phyloP scores from a whole-genome alignment of 2,797 vertebrate genomes.

The Tragelaphus oryx region DNA sequence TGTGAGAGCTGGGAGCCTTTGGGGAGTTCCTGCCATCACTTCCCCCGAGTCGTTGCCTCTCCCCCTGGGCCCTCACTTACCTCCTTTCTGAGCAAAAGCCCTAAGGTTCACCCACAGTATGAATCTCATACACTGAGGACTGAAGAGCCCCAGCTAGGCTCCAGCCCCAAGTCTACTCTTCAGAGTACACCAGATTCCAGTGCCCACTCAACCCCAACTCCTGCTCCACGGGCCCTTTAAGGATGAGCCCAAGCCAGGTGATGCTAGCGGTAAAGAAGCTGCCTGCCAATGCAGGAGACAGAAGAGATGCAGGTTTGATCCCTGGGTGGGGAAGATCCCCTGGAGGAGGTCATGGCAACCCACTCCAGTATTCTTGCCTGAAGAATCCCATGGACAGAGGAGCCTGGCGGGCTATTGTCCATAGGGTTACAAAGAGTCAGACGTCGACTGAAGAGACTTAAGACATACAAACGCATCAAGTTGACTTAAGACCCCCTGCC shows the following conservation, averaged over 20 bases:
- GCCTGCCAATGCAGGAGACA: neutral
- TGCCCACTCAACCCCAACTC: neutral
- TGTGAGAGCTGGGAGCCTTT: neutral
- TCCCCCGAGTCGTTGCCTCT: neutral
- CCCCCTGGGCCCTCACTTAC: neutral
- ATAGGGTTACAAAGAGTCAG: neutral
- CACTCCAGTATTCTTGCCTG: neutral
- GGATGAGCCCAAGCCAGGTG: neutral
- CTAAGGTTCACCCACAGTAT: neutral
- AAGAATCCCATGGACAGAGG: neutral
- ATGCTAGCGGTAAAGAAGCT: neutral
- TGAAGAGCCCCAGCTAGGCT: rapidly evolving
- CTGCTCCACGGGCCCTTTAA: neutral
- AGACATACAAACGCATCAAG: neutral
- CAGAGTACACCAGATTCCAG: neutral
- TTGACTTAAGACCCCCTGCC: neutral
- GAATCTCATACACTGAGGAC: neutral
- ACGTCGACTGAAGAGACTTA: neutral
- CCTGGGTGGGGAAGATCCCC: neutral
- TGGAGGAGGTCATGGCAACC: neutral
- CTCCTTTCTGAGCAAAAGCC: neutral
- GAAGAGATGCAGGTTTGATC: neutral
- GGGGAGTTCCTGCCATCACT: too few relatives aligned
- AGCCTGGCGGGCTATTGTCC: neutral
- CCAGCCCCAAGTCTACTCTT: neutral